phyloP scores from a whole-genome alignment of 2,888 invertebrate species.

The Sepioteuthis lessoniana region DNA sequence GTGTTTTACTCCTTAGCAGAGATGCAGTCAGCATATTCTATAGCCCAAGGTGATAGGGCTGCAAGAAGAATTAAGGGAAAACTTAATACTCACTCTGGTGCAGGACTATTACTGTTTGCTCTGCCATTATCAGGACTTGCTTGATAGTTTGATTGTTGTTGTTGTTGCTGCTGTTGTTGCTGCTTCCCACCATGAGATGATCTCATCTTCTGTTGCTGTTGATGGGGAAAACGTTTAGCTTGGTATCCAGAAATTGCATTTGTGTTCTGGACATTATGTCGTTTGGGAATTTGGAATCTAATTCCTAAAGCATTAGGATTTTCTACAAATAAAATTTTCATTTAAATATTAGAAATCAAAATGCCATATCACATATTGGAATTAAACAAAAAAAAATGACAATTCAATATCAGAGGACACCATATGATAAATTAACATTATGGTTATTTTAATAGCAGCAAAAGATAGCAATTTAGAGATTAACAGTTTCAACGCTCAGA shows the following conservation, averaged over 20 bases:
- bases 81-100: background rate
- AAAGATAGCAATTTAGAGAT: too few species aligned
- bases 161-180: slow-evolving; percentile 40
- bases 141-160: slow-evolving; percentile 39
- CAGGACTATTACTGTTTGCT: background rate
- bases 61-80: background rate
- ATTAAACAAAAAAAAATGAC: background rate
- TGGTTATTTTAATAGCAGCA: too few species aligned
- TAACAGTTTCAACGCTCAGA: too few species aligned
- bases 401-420: too few species aligned
- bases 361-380: background rate
- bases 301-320: slow-evolving; percentile 71
- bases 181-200: slow-evolving; percentile 40
- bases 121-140: slow-evolving; percentile 25
- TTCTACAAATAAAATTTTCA: slow-evolving; percentile 57
- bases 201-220: slow-evolving; percentile 79
- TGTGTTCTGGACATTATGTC: slow-evolving; percentile 79
- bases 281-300: slow-evolving; percentile 71
- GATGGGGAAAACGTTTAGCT: slow-evolving; percentile 3
- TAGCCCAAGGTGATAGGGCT: too few species aligned
- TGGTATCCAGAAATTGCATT: slow-evolving; percentile 52
- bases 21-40: too few species aligned
- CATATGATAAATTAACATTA: too few species aligned
- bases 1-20: too few species aligned
- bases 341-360: background rate